Evolutionary conservation across 1,140 invertebrate species (phyloP).

Genomic region (Drosophila setifemur): DNA sequence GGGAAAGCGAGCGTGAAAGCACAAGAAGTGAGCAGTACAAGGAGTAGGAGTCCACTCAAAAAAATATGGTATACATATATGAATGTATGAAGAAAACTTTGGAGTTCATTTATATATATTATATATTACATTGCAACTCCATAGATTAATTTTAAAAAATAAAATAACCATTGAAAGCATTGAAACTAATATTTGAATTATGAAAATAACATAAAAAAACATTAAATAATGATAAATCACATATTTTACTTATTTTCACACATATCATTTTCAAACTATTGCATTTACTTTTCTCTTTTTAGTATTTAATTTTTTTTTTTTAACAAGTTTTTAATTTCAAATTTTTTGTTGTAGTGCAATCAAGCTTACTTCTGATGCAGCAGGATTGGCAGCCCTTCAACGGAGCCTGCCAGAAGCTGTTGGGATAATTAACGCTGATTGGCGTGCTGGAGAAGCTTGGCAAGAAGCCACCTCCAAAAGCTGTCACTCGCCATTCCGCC

Average conservation of each 20-base stretch:
- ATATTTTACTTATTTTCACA: too few relatives aligned
- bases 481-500: constrained; percentile 17
- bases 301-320: too few relatives aligned
- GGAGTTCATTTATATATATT: too few relatives aligned
- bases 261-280: too few relatives aligned
- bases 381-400: constrained; percentile 48
- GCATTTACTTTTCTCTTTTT: too few relatives aligned
- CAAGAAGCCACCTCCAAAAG: neutral
- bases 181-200: too few relatives aligned
- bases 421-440: constrained; percentile 68
- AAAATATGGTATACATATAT: neutral
- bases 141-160: too few relatives aligned
- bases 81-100: too few relatives aligned
- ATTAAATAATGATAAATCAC: too few relatives aligned
- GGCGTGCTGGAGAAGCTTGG: constrained; percentile 33
- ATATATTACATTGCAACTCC: too few relatives aligned
- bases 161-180: too few relatives aligned
- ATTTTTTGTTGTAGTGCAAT: neutral
- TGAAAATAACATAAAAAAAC: too few relatives aligned
- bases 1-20: constrained; percentile 67
- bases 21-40: constrained; percentile 59
- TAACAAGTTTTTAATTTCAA: neutral
- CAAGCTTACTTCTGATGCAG: constrained; percentile 8
- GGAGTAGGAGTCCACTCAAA: constrained; percentile 7
- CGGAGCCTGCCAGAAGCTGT: constrained; percentile 33